Percentiles rank a stretch among this genome's conserved stretches.
Conservation (phyloP, 2,888 invertebrate species). For the Cynaeus angustus region DNA sequence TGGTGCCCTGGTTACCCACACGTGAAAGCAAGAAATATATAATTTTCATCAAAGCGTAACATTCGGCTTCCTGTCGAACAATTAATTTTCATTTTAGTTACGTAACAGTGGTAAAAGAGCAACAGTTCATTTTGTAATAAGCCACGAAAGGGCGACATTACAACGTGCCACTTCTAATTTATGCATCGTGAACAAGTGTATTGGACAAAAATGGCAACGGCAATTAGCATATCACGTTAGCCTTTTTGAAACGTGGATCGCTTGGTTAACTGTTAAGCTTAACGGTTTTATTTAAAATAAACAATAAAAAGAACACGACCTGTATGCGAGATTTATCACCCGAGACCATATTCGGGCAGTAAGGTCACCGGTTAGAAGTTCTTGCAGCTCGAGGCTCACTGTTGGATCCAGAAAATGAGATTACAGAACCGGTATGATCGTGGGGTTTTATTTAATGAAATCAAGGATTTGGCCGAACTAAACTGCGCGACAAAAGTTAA, state of each 20-base stretch:
- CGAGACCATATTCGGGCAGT: conserved; percentile 19
- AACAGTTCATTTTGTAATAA: conserved; percentile 17
- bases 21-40: too few species aligned
- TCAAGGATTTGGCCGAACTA: too few species aligned
- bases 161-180: conserved; percentile 24
- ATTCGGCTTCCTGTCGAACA: not conserved
- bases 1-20: too few species aligned
- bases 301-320: conserved; percentile 30
- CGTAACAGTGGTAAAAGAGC: conserved; percentile 15
- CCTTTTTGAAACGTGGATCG: conserved; percentile 36
- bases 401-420: not conserved
- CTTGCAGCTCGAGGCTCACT: conserved; percentile 1
- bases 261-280: conserved; percentile 37
- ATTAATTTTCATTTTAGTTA: not conserved
- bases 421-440: not conserved
- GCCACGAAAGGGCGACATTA: conserved; percentile 27
- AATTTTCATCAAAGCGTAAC: not conserved
- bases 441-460: not conserved
- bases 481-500: too few species aligned
- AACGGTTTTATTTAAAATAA: conserved; percentile 36
- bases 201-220: conserved; percentile 33
- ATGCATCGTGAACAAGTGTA: conserved; percentile 33
- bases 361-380: conserved; percentile 19
- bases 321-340: conserved; percentile 33
- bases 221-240: conserved; percentile 44